Conservation (phyloP, 2,888 invertebrate genomes). For the Papilio gigon region DNA sequence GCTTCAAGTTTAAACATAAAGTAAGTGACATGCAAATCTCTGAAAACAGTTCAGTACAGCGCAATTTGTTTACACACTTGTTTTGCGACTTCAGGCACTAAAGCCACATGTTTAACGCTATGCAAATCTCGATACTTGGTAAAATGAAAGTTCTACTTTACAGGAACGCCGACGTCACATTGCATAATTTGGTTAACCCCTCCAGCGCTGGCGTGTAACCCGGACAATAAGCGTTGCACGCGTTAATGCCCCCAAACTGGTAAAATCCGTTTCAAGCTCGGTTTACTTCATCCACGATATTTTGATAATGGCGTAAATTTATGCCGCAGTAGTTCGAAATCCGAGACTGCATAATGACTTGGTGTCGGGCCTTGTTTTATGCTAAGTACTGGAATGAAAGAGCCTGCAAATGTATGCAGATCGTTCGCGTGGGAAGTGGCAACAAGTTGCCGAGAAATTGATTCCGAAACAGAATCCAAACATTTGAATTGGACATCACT, state of each 20-base stretch:
- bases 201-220: constrained; percentile 49
- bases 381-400: constrained; percentile 77
- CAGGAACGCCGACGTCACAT: constrained; percentile 18
- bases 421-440: constrained; percentile 79
- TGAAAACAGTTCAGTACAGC: not conserved
- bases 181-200: constrained; percentile 49
- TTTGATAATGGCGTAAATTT: constrained; percentile 80
- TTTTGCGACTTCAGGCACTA: constrained; percentile 10
- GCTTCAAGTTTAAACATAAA: too few species aligned
- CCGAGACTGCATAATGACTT: constrained; percentile 78
- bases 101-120: constrained; percentile 19
- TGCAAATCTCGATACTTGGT: constrained; percentile 34
- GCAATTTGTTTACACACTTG: not conserved
- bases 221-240: constrained; percentile 70
- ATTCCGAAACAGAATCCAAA: constrained; percentile 60
- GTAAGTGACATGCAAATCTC: not conserved
- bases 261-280: constrained; percentile 70
- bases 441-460: constrained; percentile 76
- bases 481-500: constrained; percentile 39
- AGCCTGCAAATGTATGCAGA: constrained; percentile 78
- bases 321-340: constrained; percentile 75
- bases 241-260: constrained; percentile 74
- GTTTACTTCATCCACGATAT: constrained; percentile 75
- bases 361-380: constrained; percentile 78
- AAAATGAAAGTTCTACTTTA: constrained; percentile 32